Evolutionary conservation across 2,113 vertebrate genomes (phyloP).

Genomic region (Otolemur garnettii): DNA sequence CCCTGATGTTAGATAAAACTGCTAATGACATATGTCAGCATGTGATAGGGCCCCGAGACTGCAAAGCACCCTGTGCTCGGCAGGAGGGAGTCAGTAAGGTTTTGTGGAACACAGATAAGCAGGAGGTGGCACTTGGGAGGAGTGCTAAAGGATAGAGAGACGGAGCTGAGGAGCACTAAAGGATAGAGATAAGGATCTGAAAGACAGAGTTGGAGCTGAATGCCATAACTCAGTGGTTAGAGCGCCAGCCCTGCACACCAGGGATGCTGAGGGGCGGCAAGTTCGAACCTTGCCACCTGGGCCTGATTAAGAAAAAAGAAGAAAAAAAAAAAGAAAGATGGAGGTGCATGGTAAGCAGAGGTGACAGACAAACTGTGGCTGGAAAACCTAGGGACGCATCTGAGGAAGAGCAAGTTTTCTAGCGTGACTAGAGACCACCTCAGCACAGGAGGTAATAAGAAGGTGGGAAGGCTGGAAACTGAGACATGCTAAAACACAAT

Average conservation of each 20-base stretch:
- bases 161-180: too few relatives aligned
- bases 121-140: not conserved
- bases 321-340: too few relatives aligned
- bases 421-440: not conserved
- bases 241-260: too few relatives aligned
- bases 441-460: not conserved
- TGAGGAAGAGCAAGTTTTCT: not conserved
- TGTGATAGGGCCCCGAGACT: not conserved
- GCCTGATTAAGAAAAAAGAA: too few relatives aligned
- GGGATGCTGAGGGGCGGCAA: too few relatives aligned
- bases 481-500: not conserved
- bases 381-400: not conserved
- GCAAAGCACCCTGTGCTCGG: not conserved
- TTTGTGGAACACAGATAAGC: not conserved
- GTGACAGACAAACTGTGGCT: not conserved
- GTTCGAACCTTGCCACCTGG: too few relatives aligned
- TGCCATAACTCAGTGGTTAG: too few relatives aligned
- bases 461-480: not conserved
- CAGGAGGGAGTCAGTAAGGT: not conserved
- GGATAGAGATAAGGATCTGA: conserved; percentile 19
- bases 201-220: not conserved
- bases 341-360: not conserved
- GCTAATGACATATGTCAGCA: not conserved
- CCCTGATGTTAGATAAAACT: not conserved
- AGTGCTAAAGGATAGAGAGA: not conserved